Percentiles rank a stretch among this genome's conserved stretches.
phyloP scores from a whole-genome alignment of 2,888 invertebrate genomes.

The Nemotelus pantherinus region DNA sequence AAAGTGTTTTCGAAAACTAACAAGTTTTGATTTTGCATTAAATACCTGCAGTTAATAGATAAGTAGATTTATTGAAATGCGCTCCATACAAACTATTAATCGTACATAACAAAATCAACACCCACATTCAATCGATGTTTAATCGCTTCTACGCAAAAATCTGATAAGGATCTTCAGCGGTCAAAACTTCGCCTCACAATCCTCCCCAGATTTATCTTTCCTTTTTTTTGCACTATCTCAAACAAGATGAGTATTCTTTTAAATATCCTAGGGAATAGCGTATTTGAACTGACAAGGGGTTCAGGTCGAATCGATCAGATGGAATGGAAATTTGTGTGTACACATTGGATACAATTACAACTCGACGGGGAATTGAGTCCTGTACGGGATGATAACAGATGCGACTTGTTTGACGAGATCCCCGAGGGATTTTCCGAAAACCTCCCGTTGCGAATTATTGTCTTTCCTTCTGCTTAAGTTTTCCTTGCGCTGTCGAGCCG shows the following conservation, averaged over 20 bases:
- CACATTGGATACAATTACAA: constrained; percentile 56
- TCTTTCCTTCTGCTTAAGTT: constrained; percentile 17
- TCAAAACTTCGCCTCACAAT: background rate
- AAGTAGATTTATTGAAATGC: too few relatives aligned
- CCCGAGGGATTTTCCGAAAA: constrained; percentile 54
- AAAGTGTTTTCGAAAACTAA: too few relatives aligned
- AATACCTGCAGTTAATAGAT: too few relatives aligned
- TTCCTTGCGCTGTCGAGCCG: background rate
- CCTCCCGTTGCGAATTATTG: constrained; percentile 54
- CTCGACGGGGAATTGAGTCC: constrained; percentile 42
- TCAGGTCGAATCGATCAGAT: constrained; percentile 34
- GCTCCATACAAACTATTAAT: too few relatives aligned
- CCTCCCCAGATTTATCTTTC: constrained; percentile 1
- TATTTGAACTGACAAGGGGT: constrained; percentile 22
- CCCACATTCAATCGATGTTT: too few relatives aligned
- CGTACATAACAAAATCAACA: too few relatives aligned
- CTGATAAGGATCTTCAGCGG: too few relatives aligned
- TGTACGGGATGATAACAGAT: constrained; percentile 55
- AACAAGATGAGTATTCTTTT: constrained; percentile 28
- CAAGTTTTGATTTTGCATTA: too few relatives aligned
- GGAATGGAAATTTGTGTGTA: constrained; percentile 52
- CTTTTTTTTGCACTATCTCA: background rate
- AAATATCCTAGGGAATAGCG: constrained; percentile 30
- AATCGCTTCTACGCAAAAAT: too few relatives aligned
- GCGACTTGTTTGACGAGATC: constrained; percentile 55